Base-by-base conservation (phyloP, 2,888 invertebrate genomes). In the Nomada flava region DNA sequence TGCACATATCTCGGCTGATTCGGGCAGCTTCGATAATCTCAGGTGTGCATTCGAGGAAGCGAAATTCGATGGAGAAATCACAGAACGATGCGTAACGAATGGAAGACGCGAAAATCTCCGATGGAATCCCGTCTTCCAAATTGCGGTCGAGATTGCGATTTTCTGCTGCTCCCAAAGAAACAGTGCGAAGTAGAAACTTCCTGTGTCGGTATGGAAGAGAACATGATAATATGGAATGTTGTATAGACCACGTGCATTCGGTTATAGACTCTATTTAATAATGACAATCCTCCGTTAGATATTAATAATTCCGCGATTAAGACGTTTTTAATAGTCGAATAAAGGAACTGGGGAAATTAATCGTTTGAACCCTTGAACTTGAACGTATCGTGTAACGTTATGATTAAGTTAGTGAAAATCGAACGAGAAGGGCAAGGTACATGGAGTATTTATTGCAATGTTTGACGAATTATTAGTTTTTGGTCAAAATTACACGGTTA, bases 191-290 rank as follows among this genome's bases (percentile, higher is more conserved):
- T 36, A 64, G 47, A 53, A 52, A n/a, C 36, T 59, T 44, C 18
- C 13, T 42, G 11, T 52, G n/a, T 55, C 7, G 15, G 29, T 50
- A 15, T 55, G 26, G 26, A 79, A 70, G 53, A 70, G 70, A 60
- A 76, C 15, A 76, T 70, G 70, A 47, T 76, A 70, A 79, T 70
- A 76, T 76, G 76, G 76, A 76, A 79, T 57, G 20, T 59, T 20
- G 23, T 62, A 60, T 62, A 60, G 2, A n/a, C 59, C 13, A 7
- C 11, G 20, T 62, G 65, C 42, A 44, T 60, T 62, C 23, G 10
- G 29, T 69, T 63, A 13, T 18, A 13, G 2, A 26, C 10, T 68
- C 23, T 50, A 11, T 3, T 67, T 15, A 13, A 47, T 47, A 18
- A 10, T 50, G 59, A 74, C 36, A 67, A 67, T 67, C 57, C 20